phyloP scores from a whole-genome alignment of 2,113 vertebrate genomes.

The Nothoprocta perdicaria region DNA sequence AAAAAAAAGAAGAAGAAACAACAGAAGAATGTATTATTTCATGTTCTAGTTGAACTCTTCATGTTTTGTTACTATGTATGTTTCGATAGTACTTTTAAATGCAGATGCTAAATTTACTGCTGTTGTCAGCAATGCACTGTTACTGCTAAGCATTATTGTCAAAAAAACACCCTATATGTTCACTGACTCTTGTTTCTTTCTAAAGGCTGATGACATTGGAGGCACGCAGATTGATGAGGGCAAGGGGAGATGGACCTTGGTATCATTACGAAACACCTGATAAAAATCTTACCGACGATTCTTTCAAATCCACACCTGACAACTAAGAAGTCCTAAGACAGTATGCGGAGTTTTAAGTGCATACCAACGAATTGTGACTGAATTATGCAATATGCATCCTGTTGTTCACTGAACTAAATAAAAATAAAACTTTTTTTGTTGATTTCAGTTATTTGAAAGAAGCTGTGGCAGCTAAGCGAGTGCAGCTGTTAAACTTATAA shows the following conservation, averaged over 20 bases:
- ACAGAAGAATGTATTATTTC: neutral
- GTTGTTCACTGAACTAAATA: conserved; percentile 66
- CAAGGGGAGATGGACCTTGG: conserved; percentile 93
- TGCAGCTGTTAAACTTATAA: neutral
- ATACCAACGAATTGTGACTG: conserved; percentile 16
- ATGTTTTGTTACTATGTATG: neutral
- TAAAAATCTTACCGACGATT: conserved; percentile 82
- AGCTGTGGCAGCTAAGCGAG: neutral
- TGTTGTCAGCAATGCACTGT: neutral
- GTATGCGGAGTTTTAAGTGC: neutral
- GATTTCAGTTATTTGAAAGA: neutral
- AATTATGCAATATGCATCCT: conserved; percentile 67
- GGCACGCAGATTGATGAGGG: conserved; percentile 86
- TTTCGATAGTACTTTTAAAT: neutral
- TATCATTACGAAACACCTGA: conserved; percentile 78
- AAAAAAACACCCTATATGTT: neutral
- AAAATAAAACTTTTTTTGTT: neutral
- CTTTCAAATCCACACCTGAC: conserved; percentile 87
- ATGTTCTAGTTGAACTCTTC: neutral
- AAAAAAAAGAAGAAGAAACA: neutral
- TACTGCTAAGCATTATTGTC: neutral
- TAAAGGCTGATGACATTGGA: conserved; percentile 80
- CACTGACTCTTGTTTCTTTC: neutral
- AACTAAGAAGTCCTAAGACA: conserved; percentile 68
- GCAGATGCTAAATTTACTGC: neutral